Evolutionary conservation across 2,888 invertebrate genomes (phyloP), one percentile per base, ranked within the genome.

Genomic region (Ectemnius lituratus): DNA sequence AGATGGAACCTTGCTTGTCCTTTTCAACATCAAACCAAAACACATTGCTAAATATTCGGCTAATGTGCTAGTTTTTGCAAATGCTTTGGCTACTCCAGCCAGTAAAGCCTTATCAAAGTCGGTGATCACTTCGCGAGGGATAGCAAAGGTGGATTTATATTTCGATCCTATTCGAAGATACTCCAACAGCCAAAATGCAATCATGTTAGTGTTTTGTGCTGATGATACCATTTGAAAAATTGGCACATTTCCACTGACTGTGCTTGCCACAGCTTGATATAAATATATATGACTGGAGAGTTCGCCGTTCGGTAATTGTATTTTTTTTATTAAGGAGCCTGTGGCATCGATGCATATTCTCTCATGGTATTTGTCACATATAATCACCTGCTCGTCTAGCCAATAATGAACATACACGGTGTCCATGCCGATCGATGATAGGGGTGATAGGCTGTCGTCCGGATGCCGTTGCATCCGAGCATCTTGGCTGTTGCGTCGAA

Each of bases 281-380:
- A 49, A 8, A 49, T 49, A 49, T 49, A 49, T 49, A 49, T 49
- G 49, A 3, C 14, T n/a, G 13, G 18, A 62, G 28, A 62, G 20
- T 20, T 18, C 47, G 20, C 13, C 45, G 45, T 62, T 62, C 46
- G 62, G 46, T 11, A 11, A 62, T 27, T 27, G 37, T 18, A 64
- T 16, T 37, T 64, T 64, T 64, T 64, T 64, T 8, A 37, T 49
- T 8, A 64, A 28, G 14, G 64, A 64, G 0, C 64, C 64, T 3
- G 64, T 64, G 2, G 27, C 64, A 64, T 64, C 64, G 14, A 64
- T 13, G 16, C 63, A 18, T 52, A 63, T 27, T 3, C 16, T 52
- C 28, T 64, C 16, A 2, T 23, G 14, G 37, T 64, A 16, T 52
- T 64, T 16, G 8, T 49, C 8, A 18, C 52, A 64, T 20, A 56